phyloP scores from a whole-genome alignment of 2,113 vertebrate species.

The Donacobius atricapilla region DNA sequence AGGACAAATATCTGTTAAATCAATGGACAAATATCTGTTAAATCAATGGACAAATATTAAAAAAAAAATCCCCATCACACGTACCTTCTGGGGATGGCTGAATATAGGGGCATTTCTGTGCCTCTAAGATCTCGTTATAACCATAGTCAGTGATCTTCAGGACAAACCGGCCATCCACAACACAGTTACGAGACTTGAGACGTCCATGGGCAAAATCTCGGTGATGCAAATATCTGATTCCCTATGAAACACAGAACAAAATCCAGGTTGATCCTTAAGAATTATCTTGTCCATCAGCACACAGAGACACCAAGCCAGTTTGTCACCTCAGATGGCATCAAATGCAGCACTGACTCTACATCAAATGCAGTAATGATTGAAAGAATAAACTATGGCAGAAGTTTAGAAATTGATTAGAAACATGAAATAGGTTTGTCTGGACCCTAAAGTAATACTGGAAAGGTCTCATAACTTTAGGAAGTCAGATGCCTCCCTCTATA shows the following conservation, averaged over 20 bases:
- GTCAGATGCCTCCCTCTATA: not conserved
- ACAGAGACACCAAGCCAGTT: not conserved
- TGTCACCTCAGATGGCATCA: not conserved
- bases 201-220: constrained; percentile 84
- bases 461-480: not conserved
- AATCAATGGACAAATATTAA: not conserved
- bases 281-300: not conserved
- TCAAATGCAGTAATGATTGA: not conserved
- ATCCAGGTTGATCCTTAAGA: not conserved
- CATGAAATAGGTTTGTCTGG: not conserved
- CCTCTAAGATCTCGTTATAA: constrained; percentile 83
- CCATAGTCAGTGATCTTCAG: constrained; percentile 92
- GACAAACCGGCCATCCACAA: constrained; percentile 90
- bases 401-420: not conserved
- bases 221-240: constrained; percentile 91
- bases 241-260: constrained; percentile 63
- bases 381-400: not conserved
- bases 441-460: not conserved
- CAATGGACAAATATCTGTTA: too few relatives aligned
- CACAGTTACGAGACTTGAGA: constrained; percentile 89
- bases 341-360: not conserved
- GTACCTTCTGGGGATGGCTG: constrained; percentile 80
- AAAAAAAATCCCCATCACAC: not conserved
- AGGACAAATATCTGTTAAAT: too few relatives aligned
- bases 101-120: constrained; percentile 75